A percentile compares a stretch with the other conserved stretches of the same genome.
Evolutionary conservation across 2,113 vertebrate genomes (phyloP).

Genomic region (Noturus placidus): DNA sequence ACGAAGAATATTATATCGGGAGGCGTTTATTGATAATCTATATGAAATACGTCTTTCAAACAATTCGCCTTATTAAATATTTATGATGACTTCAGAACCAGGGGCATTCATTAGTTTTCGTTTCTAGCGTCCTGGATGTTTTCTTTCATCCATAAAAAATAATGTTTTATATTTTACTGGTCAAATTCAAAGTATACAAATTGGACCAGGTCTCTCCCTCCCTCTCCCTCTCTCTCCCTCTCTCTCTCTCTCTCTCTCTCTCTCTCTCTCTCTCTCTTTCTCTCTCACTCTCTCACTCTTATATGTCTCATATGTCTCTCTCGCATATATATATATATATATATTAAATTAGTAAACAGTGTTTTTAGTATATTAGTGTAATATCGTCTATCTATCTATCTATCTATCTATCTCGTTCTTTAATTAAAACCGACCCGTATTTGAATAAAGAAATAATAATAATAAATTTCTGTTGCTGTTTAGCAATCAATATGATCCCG

Average conservation of each 20-base stretch:
- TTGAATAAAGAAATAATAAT: not conserved
- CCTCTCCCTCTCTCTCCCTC: not conserved
- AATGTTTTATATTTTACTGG: not conserved
- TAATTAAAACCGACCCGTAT: not conserved
- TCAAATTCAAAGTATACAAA: not conserved
- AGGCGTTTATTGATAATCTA: constrained; percentile 74
- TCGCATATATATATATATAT: not conserved
- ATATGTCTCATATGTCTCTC: no score
- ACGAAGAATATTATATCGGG: constrained; percentile 58
- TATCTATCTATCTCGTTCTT: not conserved
- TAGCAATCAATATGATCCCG: not conserved
- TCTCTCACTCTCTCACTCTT: not conserved
- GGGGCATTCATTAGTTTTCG: constrained; percentile 59
- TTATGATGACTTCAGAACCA: constrained; percentile 64
- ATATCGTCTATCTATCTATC: no score
- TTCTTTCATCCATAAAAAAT: not conserved
- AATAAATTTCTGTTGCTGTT: not conserved
- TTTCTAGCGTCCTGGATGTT: not conserved
- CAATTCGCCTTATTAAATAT: constrained; percentile 72
- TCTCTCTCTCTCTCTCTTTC: not conserved
- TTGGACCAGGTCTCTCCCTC: not conserved
- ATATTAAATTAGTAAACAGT: not conserved
- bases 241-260: not conserved
- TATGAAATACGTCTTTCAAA: constrained; percentile 65
- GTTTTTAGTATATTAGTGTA: no score